Evolutionary conservation across 2,113 vertebrate species (phyloP), one percentile per base, ranked within the genome.

Genomic region (Notarius quadriscutis): DNA sequence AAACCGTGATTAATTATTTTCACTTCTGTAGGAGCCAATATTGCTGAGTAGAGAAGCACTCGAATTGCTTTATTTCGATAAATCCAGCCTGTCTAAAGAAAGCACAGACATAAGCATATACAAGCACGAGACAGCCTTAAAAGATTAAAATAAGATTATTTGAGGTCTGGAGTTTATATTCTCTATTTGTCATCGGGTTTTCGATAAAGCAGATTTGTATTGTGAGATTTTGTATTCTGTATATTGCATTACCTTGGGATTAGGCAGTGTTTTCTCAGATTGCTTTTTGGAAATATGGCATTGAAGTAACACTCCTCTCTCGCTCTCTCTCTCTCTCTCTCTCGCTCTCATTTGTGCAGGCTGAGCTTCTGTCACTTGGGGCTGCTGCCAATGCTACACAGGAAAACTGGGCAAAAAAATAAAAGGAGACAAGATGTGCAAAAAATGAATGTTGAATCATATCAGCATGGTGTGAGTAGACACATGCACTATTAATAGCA

Each of bases 381-480:
- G 83, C 53, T 84, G 51, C 67, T 58, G 65, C 65, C 51, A 72
- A 84, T 1, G 50, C 58, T 74, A 58, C 10, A 34, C 83, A 84
- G 67, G 51, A 72, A 74, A 75, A 22, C 51, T 41, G 53, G 22
- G 83, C 65, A 34, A 41, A 62, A 27, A 41, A 53, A 17, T 6
- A n/a, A 82, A 51, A 50, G 20, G 25, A 74, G 67, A 84, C 51
- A 22, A 22, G n/a, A 74, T 25, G 30, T 48, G 67, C 48, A 51
- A 78, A 55, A 69, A 83, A 84, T 34, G 18, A 72, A 34, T 75
- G 71, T 85, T 85, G 71, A 85, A 85, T 85, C 84, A 81, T 48
- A 81, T 86, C 78, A 87, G 89, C 88, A 86, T 87, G 90, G 78
- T 88, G 84, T 48, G 62, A 81, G 85, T 79, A 83, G 71, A 48